A percentile compares a stretch with the other conserved stretches of the same genome.
These are phyloP conservation scores for Grammomys surdaster DNA, from an alignment of 2,113 vertebrate species.

Conservation along the genomic window DNA sequence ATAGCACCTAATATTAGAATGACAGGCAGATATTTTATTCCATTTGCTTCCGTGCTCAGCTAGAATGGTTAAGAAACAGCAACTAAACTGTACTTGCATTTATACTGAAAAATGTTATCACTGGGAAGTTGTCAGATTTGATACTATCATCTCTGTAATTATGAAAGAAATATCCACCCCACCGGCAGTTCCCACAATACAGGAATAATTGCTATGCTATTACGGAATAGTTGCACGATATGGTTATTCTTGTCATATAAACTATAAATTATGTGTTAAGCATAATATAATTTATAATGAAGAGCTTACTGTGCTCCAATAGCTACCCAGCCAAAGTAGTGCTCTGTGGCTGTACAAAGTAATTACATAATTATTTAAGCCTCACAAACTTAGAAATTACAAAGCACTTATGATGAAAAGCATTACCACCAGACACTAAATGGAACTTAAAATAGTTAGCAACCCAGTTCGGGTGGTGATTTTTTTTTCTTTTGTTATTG, in stretches of 20 bases:
- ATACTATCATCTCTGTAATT: conserved; percentile 83
- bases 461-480: conserved; percentile 20
- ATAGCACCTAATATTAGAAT: conserved; percentile 54
- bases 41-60: conserved; percentile 44
- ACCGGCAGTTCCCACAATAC: conserved; percentile 75
- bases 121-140: conserved; percentile 76
- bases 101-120: conserved; percentile 70
- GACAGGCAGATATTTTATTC: background rate
- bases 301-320: conserved; percentile 83
- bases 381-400: conserved; percentile 78
- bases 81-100: conserved; percentile 60
- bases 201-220: conserved; percentile 84
- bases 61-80: conserved; percentile 54
- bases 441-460: conserved; percentile 78
- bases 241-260: conserved; percentile 83
- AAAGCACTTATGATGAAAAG: conserved; percentile 73
- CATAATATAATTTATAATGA: conserved; percentile 82
- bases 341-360: conserved; percentile 78
- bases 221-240: conserved; percentile 67
- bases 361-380: conserved; percentile 86
- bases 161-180: conserved; percentile 81
- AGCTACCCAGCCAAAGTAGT: conserved; percentile 75
- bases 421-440: conserved; percentile 69
- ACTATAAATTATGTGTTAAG: conserved; percentile 87
- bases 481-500: conserved; percentile 28